These are phyloP conservation scores for Nyctibius grandis DNA, from an alignment of 2,797 vertebrate genomes.

Conservation along the genomic window DNA sequence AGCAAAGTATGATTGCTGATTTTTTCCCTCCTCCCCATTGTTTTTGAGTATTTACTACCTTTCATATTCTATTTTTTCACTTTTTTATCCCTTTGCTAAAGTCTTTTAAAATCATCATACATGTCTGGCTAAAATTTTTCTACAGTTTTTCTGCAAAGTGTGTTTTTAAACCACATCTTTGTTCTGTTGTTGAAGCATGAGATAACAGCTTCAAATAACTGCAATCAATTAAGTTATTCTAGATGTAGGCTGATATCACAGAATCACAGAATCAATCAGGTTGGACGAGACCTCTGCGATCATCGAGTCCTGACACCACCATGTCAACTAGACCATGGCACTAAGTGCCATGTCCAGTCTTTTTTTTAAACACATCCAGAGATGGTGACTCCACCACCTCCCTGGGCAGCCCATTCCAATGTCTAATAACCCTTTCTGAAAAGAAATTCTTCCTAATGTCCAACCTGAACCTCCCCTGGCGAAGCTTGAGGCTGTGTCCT, in stretches of 20 bases:
- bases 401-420: too few species aligned
- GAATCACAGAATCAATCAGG: too few species aligned
- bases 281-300: too few species aligned
- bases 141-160: neutral
- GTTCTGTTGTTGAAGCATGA: neutral
- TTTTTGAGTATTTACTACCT: neutral
- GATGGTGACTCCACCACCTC: too few species aligned
- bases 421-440: too few species aligned
- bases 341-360: too few species aligned
- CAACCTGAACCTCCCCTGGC: too few species aligned
- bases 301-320: too few species aligned
- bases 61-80: neutral
- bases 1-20: neutral
- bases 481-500: too few species aligned
- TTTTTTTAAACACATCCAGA: too few species aligned
- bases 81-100: neutral
- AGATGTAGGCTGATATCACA: neutral
- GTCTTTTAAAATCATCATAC: neutral
- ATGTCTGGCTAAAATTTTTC: neutral
- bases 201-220: neutral
- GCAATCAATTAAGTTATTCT: neutral
- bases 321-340: too few species aligned
- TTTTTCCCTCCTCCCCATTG: fast-evolving
- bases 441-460: too few species aligned
- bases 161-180: neutral